Base-by-base conservation (phyloP, 2,797 vertebrate genomes). In the Manis crassicaudata region DNA sequence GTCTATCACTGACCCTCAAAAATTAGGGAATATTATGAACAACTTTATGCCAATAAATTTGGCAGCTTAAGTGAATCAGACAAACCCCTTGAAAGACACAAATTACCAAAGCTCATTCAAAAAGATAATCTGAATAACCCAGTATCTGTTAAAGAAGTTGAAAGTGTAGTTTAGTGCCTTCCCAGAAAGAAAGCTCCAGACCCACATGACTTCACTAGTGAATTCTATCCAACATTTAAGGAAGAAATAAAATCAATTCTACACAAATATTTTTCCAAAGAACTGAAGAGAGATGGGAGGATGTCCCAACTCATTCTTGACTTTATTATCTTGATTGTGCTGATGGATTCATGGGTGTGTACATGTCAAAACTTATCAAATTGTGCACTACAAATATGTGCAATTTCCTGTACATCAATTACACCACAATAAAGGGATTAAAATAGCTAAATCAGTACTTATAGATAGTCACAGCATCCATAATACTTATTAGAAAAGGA, bases 21-120 rank as follows among this genome's bases (percentile, higher is more conserved):
- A 90, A 85, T 62, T 86, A 72, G 17, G 5, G 29, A 73, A 67
- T 80, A 95, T 63, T 89, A 77, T 70, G 43, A 88, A 79, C 65
- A 90, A 58, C 20, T 73, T 90, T 65, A 93, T 80, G 58, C 85
- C 56, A 93, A 72, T 56, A 85, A 72, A 84, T 92, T 27, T 84
- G 62, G 88, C 13, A 77, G 60, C 56, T 81, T 62, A 83, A 32
- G 37, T 89, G 32, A 93, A 84, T 89, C 7, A 7, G 56, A 95
- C 25, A 52, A 68, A 77, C 16, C 56, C 46, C 37, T 79, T 89
- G 46, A 86, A 86, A 95, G 72, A 79, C 16, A 90, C 21, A 89
- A 89, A 83, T 92, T 77, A 79, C 46, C 35, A 50, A 83, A 72
- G 72, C 56, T 76, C 62, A n/a, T 83, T 90, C 32, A 65, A 80